Evolutionary conservation across 2,888 invertebrate species (phyloP).

Genomic region (Nemotelus pantherinus): DNA sequence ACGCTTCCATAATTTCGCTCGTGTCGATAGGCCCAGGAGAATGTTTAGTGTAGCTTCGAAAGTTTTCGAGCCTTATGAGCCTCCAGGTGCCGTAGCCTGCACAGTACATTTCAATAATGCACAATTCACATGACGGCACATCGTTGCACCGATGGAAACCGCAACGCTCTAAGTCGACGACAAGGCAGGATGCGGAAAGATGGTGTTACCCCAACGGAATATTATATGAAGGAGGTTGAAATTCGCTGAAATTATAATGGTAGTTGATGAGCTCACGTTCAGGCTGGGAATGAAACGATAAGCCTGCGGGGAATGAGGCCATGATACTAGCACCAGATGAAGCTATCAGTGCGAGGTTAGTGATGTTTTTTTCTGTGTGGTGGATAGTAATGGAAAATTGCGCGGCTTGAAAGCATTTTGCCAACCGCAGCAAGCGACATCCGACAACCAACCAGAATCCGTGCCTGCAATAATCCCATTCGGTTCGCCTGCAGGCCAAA

Average conservation of each 20-base stretch:
- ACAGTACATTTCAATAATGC: neutral
- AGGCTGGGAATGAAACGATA: neutral
- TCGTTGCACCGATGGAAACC: slow-evolving; percentile 11
- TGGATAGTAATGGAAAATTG: neutral
- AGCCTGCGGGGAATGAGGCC: neutral
- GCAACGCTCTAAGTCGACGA: neutral
- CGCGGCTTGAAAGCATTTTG: neutral
- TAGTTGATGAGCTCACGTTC: neutral
- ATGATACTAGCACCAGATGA: neutral
- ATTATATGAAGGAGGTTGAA: neutral
- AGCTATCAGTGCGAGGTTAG: neutral
- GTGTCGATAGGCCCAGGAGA: neutral
- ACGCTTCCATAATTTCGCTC: neutral
- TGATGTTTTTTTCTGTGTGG: neutral
- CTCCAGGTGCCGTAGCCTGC: too few relatives aligned
- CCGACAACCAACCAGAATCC: neutral
- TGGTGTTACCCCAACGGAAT: neutral
- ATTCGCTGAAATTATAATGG: neutral
- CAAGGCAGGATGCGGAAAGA: neutral
- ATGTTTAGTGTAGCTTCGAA: neutral
- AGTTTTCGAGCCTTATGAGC: too few relatives aligned
- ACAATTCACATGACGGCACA: neutral
- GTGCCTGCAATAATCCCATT: slow-evolving; percentile 17
- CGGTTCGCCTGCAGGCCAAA: slow-evolving; percentile 2
- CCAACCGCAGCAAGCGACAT: neutral